These are phyloP conservation scores for Pristis pectinata DNA, from an alignment of 2,797 vertebrate genomes.

Conservation along the genomic window DNA sequence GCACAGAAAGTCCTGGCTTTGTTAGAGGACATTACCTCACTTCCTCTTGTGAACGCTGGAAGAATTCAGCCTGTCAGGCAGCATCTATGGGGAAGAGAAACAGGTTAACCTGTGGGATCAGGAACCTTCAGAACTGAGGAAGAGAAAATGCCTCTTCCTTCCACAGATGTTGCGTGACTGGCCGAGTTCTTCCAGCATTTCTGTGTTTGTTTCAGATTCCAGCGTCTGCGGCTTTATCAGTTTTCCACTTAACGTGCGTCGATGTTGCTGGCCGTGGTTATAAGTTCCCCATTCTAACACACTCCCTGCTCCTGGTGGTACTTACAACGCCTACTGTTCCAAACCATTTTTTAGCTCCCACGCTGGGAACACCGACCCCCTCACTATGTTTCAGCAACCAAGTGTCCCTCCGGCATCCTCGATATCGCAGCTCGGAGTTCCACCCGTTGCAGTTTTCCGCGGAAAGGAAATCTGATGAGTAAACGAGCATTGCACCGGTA, in stretches of 20 bases:
- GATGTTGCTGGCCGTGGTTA: background rate
- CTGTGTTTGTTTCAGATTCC: no score
- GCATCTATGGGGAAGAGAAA: no score
- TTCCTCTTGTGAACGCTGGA: background rate
- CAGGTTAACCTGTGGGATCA: no score
- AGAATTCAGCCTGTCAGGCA: no score
- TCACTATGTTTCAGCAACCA: no score
- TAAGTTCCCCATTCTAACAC: background rate
- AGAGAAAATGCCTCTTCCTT: no score
- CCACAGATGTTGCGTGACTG: no score
- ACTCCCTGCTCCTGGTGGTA: background rate
- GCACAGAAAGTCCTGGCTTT: background rate
- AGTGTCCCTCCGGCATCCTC: background rate
- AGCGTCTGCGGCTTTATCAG: no score
- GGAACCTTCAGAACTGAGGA: no score
- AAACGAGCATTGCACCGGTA: background rate
- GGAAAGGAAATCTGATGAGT: background rate
- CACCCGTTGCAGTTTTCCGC: background rate
- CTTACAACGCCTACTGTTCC: background rate
- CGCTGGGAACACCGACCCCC: no score
- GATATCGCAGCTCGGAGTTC: background rate
- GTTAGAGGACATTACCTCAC: background rate
- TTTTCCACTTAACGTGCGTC: no score
- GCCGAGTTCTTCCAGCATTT: no score
- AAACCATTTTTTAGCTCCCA: background rate